Evolutionary conservation across 2,113 vertebrate genomes (phyloP).

Genomic region (Stegastes partitus): DNA sequence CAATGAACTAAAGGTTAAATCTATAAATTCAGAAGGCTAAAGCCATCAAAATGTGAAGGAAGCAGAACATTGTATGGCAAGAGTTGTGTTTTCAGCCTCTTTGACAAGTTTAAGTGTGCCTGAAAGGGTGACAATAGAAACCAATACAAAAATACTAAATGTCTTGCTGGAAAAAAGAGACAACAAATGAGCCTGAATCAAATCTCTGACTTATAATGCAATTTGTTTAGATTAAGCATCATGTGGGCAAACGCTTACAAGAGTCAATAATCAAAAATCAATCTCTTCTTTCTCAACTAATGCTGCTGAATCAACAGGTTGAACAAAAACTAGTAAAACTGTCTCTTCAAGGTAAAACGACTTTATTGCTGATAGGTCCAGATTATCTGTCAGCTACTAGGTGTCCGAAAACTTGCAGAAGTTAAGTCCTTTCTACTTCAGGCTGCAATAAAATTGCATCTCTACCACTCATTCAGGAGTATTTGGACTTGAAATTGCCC

Average conservation of each 20-base stretch:
- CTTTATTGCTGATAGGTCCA: neutral
- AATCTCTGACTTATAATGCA: neutral
- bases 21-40: too few species aligned
- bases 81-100: too few species aligned
- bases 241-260: neutral
- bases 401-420: neutral
- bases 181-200: neutral
- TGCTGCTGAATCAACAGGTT: conserved; percentile 10
- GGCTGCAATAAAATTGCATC: neutral
- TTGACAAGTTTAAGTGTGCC: too few species aligned
- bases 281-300: neutral
- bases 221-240: neutral
- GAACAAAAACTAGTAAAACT: neutral
- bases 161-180: too few species aligned
- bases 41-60: too few species aligned
- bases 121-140: too few species aligned
- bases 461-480: too few species aligned
- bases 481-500: too few species aligned
- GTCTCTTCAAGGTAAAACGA: conserved; percentile 8
- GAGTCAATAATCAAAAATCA: neutral
- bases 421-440: neutral
- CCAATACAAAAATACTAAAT: too few species aligned
- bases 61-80: too few species aligned
- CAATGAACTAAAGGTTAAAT: too few species aligned
- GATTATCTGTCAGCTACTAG: conserved; percentile 2